Evolutionary conservation across 1,140 invertebrate genomes (phyloP).

Genomic region (Bicyclus anynana): DNA sequence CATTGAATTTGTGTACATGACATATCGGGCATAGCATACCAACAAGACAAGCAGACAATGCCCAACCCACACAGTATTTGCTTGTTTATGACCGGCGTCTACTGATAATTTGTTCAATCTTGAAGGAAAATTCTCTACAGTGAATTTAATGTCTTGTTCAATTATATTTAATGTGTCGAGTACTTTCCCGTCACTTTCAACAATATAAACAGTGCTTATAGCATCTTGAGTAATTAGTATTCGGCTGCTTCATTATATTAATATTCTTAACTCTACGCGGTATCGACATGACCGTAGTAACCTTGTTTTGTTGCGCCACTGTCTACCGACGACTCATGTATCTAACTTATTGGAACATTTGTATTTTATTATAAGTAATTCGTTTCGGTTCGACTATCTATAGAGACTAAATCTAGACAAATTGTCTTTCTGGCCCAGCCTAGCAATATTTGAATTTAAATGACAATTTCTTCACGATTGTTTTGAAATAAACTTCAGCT

Average conservation of each 20-base stretch:
- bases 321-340: slow-evolving; percentile 27
- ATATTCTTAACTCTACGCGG: not conserved
- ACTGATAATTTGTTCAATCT: slow-evolving; percentile 35
- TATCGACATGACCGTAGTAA: not conserved
- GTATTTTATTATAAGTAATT: slow-evolving; percentile 27
- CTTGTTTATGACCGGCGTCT: slow-evolving; percentile 51
- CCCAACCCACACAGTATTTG: slow-evolving; percentile 51
- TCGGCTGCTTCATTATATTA: not conserved
- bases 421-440: not conserved
- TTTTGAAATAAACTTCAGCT: no score
- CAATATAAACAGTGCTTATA: not conserved
- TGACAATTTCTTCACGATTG: no score
- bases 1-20: slow-evolving; percentile 24
- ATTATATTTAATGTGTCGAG: no score
- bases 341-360: slow-evolving; percentile 13
- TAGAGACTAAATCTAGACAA: no score
- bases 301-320: slow-evolving; percentile 19
- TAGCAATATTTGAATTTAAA: not conserved
- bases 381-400: not conserved
- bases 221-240: slow-evolving; percentile 4
- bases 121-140: slow-evolving; percentile 1
- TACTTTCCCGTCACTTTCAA: not conserved
- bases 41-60: slow-evolving; percentile 48
- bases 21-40: slow-evolving; percentile 24
- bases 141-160: not conserved